Base-by-base conservation (phyloP, 2,797 vertebrate genomes). In the Hafferia zeledoni region DNA sequence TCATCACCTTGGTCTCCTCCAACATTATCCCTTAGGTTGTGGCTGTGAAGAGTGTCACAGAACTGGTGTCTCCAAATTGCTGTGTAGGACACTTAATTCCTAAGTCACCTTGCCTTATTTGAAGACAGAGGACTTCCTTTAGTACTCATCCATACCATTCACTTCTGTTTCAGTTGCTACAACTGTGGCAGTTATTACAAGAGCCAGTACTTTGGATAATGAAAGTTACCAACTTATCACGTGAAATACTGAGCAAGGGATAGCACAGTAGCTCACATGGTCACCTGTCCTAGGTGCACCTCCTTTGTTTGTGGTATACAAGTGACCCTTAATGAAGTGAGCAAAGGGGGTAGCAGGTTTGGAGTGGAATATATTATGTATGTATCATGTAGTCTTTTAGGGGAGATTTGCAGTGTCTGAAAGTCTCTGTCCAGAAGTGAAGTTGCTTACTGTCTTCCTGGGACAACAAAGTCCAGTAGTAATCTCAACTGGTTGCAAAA, bases 41-140 rank as follows among this genome's bases (percentile, higher is more conserved):
- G 82, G 71, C 85, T 96, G 81, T 90, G 89, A 89, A 87, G 78
- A 52, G 55, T 96, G 59, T 94, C 60, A 78, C 72, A 86, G 68
- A 87, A 91, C 74, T 7, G 6, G 22, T 35, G 71, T 96, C 85
- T 95, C 84, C 60, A 65, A 53, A 64, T 47, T 11, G 2, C 63
- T 65, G 17, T 43, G 30, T 74, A 86, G 60, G 63, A 96, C 77
- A 70, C 44, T 81, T 94, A 81, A 70, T 70, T 75, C 55, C 31
- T 11, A 60, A n/a, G 52, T 87, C 33, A 44, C 67, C 22, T 61
- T 47, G 46, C n/a, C 68, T 64, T 72, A 17, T 27, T 49, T 69
- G 76, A 85, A 93, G 76, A 46, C 8, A 44, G 31, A 91, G 33
- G 27, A 59, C 44, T 91, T 87, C 55, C 37, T 81, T 85, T 47